Conservation (phyloP, 2,113 vertebrate genomes). For the Heteronetta atricapilla region DNA sequence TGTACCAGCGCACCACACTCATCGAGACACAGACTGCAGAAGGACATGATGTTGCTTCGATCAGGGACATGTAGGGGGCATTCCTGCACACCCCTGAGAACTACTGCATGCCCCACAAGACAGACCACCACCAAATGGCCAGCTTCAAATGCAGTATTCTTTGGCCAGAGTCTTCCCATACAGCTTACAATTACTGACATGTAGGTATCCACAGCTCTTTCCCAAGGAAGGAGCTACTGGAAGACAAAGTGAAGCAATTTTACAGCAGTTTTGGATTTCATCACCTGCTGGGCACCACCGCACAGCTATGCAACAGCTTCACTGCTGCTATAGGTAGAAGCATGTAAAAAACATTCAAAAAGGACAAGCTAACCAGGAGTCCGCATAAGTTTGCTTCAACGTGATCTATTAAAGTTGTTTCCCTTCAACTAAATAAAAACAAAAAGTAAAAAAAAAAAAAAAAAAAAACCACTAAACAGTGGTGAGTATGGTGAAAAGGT, state of each 20-base stretch:
- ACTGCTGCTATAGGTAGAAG: neutral
- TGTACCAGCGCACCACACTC: neutral
- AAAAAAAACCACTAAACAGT: neutral
- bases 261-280: neutral
- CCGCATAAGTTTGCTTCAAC: neutral
- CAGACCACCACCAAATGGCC: fast-evolving
- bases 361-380: neutral
- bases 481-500: neutral
- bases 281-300: neutral
- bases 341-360: neutral
- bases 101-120: fast-evolving
- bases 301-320: neutral
- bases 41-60: neutral
- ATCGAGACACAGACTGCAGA: neutral
- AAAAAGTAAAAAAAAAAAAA: too few relatives aligned
- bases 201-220: neutral
- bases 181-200: neutral
- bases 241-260: neutral
- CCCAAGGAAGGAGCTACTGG: neutral
- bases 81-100: neutral
- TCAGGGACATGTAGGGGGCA: neutral
- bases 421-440: neutral
- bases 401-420: neutral
- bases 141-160: too few relatives aligned
- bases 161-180: neutral